Evolutionary conservation across 1,140 invertebrate species (phyloP), one percentile per base, ranked within the genome.

Genomic region (Bemisia tabaci): DNA sequence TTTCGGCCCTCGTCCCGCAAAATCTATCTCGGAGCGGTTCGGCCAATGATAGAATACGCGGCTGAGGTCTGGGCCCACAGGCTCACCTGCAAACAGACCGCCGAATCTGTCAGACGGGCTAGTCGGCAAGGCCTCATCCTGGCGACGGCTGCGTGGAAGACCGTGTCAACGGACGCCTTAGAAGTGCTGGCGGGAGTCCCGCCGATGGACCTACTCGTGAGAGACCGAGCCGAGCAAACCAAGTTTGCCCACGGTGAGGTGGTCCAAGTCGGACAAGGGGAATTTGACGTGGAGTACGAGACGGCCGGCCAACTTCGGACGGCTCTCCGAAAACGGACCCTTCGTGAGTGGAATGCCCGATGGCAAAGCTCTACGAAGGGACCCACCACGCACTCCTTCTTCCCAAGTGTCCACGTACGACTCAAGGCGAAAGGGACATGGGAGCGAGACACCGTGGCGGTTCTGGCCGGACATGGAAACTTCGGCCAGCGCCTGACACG

Each of bases 41-140:
- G 27, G 0, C 26, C 59, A 0, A 48, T 26, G 22, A 22, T 66
- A 1, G 5, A 60, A 59, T 66, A 66, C 23, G 65, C 65, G 0
- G 11, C n/a, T 1, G 5, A 2, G 1, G 26, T n/a, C 0, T 66
- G 65, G 65, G 12, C 22, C 1, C 17, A 22, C 0, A 1, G 0
- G 0, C 2, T 27, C 1, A 22, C 0, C 0, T 1, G n/a, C 0
- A 22, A 0, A 0, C 22, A 27, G 0, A 5, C 12, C 0, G 27
- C 0, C 0, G 0, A 0, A 0, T 25, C 21, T 5, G 12, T 66
- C 0, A 17, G n/a, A 22, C 11, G 17, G 0, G 12, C 26, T 0
- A 22, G 61, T 0, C 12, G 65, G 1, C n/a, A 21, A 5, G 12
- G 1, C 0, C 26, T 59, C 0, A 17, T 61, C 2, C 23, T n/a